phyloP scores from a whole-genome alignment of 2,888 invertebrate genomes.

The Harpalus rufipes region DNA sequence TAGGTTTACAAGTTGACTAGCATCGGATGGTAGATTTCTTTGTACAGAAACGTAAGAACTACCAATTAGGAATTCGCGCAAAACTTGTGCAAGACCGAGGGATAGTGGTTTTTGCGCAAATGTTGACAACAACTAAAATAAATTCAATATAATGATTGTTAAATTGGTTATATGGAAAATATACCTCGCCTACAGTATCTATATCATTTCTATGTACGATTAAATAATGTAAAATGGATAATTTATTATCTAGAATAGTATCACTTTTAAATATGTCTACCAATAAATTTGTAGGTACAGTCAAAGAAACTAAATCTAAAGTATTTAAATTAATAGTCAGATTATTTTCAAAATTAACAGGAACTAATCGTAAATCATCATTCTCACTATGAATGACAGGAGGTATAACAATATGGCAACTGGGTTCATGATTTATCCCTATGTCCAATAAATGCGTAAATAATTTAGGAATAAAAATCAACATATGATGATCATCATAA shows the following conservation, averaged over 20 bases:
- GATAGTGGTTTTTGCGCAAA: conserved; percentile 82
- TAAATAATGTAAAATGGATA: conserved; percentile 91
- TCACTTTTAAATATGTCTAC: conserved; percentile 85
- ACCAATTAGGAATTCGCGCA: conserved; percentile 90
- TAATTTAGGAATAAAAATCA: conserved; percentile 90
- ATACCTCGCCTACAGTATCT: conserved; percentile 86
- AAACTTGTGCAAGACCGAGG: conserved; percentile 82
- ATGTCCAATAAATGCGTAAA: conserved; percentile 93
- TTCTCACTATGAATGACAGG: conserved; percentile 80
- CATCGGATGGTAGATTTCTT: conserved; percentile 86
- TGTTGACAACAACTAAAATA: conserved; percentile 80
- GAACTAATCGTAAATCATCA: conserved; percentile 85
- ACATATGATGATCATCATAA: conserved; percentile 87
- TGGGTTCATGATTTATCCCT: conserved; percentile 90
- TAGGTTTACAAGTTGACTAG: conserved; percentile 83
- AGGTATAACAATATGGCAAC: conserved; percentile 87
- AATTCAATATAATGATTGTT: conserved; percentile 51
- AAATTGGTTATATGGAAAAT: conserved; percentile 35
- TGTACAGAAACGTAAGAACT: conserved; percentile 86
- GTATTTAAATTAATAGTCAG: conserved; percentile 85
- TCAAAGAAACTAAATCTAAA: conserved; percentile 84
- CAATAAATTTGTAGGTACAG: conserved; percentile 83
- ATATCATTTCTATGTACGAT: conserved; percentile 88
- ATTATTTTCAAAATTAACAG: conserved; percentile 77
- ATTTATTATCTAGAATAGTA: conserved; percentile 84